A percentile compares a stretch with the other conserved stretches of the same genome.
These are phyloP conservation scores for Cosmorhoe ocellata DNA, from an alignment of 2,888 invertebrate genomes.

Conservation along the genomic window DNA sequence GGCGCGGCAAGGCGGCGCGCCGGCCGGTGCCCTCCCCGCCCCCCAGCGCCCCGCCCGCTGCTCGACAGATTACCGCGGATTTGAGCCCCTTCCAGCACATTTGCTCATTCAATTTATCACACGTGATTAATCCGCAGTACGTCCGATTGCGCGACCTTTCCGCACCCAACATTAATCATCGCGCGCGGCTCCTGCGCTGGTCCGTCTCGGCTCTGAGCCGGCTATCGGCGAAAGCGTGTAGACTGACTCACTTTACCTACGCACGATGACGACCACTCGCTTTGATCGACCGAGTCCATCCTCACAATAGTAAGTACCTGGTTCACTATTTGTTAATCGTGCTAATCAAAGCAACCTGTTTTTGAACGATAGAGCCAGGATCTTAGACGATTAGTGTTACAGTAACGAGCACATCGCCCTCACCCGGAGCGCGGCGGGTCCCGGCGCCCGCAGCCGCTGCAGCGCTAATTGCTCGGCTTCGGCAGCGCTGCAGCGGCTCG, in stretches of 20 bases:
- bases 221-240: no score
- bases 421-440: no score
- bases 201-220: conserved; percentile 4
- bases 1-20: no score
- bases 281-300: background rate
- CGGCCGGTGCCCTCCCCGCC: no score
- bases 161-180: conserved; percentile 19
- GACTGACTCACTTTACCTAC: no score
- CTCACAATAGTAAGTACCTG: background rate
- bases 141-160: conserved; percentile 22
- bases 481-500: conserved; percentile 3
- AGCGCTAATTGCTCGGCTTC: conserved; percentile 1
- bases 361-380: background rate
- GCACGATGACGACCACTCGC: background rate
- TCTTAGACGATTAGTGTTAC: conserved; percentile 1
- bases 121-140: conserved; percentile 22
- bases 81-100: conserved; percentile 17
- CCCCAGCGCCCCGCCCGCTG: no score
- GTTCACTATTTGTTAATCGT: no score
- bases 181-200: no score
- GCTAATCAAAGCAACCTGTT: background rate
- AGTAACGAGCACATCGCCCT: background rate
- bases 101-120: conserved; percentile 25
- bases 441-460: background rate
- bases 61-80: conserved; percentile 14